Conservation (phyloP, 2,888 invertebrate genomes). For the Caenorhabditis sp. region DNA sequence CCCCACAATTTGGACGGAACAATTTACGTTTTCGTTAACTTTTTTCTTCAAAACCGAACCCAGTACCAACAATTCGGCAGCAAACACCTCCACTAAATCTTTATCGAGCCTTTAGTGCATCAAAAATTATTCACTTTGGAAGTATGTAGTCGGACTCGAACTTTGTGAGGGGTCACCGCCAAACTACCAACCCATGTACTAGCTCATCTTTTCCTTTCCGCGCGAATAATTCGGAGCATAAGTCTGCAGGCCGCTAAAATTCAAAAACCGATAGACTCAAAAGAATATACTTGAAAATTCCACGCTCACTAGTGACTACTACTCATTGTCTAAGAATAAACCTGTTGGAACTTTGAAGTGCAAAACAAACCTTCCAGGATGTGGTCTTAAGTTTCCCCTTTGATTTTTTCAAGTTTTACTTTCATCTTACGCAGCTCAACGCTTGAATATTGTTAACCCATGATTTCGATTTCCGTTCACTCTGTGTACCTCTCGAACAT, state of each 20-base stretch:
- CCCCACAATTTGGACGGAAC: constrained; percentile 36
- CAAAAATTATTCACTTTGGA: constrained; percentile 46
- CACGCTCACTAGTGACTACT: constrained; percentile 15
- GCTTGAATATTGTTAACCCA: too few species aligned
- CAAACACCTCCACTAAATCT: constrained; percentile 19
- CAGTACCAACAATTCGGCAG: not conserved
- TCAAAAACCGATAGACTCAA: constrained; percentile 48
- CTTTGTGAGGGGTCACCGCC: constrained; percentile 12
- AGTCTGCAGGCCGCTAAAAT: constrained; percentile 22
- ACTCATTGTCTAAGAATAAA: constrained; percentile 32
- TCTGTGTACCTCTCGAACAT: not conserved
- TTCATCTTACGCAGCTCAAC: too few species aligned
- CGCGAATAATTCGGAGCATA: constrained; percentile 49
- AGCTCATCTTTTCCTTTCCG: constrained; percentile 54
- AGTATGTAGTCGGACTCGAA: constrained; percentile 20
- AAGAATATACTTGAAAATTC: constrained; percentile 50
- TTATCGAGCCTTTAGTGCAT: constrained; percentile 24
- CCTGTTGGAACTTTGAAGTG: constrained; percentile 27
- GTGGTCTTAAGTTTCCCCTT: too few species aligned
- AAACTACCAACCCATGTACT: constrained; percentile 15
- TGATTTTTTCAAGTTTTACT: constrained; percentile 3
- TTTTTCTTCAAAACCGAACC: not conserved
- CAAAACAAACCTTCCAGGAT: constrained; percentile 12
- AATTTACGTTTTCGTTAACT: too few species aligned
- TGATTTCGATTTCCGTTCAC: not conserved